Evolutionary conservation across 2,113 vertebrate species (phyloP).

Genomic region (Pantherophis guttatus): DNA sequence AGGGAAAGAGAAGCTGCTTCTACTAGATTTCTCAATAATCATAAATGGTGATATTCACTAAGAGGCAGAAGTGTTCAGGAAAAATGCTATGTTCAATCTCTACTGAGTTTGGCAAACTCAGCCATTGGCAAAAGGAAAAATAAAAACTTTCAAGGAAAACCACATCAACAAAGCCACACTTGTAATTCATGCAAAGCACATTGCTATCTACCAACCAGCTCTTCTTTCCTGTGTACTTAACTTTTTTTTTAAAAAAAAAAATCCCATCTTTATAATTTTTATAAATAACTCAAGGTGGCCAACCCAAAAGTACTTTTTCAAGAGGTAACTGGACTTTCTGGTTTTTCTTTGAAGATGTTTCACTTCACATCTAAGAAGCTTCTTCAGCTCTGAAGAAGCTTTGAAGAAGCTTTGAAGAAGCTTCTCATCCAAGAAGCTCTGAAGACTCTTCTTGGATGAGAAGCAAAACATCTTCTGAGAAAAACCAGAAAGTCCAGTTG

Average conservation of each 20-base stretch:
- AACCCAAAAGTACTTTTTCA: no score
- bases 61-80: neutral
- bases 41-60: neutral
- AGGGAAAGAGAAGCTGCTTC: neutral
- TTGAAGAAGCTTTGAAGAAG: no score
- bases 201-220: neutral
- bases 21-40: neutral
- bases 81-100: neutral
- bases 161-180: neutral
- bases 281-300: no score
- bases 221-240: neutral
- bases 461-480: no score
- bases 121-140: neutral
- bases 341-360: no score
- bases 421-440: no score
- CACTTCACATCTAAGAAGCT: no score
- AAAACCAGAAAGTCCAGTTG: no score
- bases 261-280: neutral
- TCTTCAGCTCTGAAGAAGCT: no score
- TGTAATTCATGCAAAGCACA: neutral
- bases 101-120: neutral
- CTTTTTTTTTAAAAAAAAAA: neutral
- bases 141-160: no score
- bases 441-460: no score
- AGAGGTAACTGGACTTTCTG: no score